Conservation (phyloP, 2,113 vertebrate species). For the Hemichromis elongatus region DNA sequence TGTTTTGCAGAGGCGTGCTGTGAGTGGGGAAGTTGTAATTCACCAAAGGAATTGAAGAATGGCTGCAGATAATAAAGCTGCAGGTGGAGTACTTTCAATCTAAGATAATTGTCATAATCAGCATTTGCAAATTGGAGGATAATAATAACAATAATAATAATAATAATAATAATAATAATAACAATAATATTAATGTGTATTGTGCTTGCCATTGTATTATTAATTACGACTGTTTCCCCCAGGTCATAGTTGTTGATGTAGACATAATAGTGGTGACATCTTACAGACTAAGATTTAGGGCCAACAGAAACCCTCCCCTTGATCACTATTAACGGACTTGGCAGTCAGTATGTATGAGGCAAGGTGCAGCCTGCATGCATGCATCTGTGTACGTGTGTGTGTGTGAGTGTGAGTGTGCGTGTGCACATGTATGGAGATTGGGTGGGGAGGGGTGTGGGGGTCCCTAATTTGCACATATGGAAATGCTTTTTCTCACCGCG, state of each 20-base stretch:
- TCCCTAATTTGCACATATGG: slow-evolving; percentile 98
- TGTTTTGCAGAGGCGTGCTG: slow-evolving; percentile 68
- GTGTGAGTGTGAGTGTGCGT: background rate
- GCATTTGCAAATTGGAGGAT: slow-evolving; percentile 21
- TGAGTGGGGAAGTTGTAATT: slow-evolving; percentile 71
- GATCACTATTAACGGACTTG: slow-evolving; percentile 86
- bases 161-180: background rate
- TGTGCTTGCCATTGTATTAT: background rate
- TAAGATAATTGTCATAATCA: slow-evolving; percentile 36
- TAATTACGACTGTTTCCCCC: background rate
- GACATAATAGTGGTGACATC: slow-evolving; percentile 30
- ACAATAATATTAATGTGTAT: background rate
- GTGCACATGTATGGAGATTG: background rate
- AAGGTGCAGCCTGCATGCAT: slow-evolving; percentile 41
- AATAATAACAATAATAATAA: background rate
- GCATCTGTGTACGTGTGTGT: background rate
- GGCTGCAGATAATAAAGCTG: slow-evolving; percentile 49
- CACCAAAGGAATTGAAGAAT: slow-evolving; percentile 27
- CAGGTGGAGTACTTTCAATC: slow-evolving; percentile 48
- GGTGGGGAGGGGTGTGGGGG: slow-evolving; percentile 63
- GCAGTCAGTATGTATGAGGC: slow-evolving; percentile 33
- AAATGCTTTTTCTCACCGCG: slow-evolving; percentile 91
- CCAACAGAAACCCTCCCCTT: slow-evolving; percentile 77
- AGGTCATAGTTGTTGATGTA: slow-evolving; percentile 26
- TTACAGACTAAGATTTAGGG: slow-evolving; percentile 1